Conservation (phyloP, 2,888 invertebrate genomes). For the Tortricodes alternella region DNA sequence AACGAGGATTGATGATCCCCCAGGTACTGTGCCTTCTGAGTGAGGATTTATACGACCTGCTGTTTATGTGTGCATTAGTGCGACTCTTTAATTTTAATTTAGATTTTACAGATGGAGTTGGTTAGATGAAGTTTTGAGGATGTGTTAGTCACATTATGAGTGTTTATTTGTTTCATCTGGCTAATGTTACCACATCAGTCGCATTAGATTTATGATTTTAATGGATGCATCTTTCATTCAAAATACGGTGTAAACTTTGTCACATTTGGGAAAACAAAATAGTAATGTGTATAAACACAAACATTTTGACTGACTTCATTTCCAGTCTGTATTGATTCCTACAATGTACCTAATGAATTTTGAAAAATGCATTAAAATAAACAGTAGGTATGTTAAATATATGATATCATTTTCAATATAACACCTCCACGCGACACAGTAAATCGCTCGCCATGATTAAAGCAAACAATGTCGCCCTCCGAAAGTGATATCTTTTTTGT, state of each 20-base stretch:
- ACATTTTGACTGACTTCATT: no score
- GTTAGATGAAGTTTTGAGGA: constrained; percentile 15
- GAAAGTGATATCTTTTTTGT: constrained; percentile 67
- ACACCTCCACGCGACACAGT: constrained; percentile 49
- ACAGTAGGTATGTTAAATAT: neutral
- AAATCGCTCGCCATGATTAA: constrained; percentile 69
- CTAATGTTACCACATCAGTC: constrained; percentile 3
- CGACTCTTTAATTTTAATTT: constrained; percentile 31
- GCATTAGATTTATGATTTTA: constrained; percentile 8
- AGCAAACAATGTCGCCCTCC: constrained; percentile 65
- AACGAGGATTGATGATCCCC: constrained; percentile 68
- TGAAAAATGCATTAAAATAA: neutral
- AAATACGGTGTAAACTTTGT: no score
- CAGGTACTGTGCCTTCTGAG: constrained; percentile 38
- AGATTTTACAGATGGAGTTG: constrained; percentile 24
- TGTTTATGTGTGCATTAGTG: constrained; percentile 15
- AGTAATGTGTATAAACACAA: no score
- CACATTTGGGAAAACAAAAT: no score
- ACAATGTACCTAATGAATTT: no score
- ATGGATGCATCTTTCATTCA: no score
- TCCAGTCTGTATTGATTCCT: no score
- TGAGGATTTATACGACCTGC: constrained; percentile 24
- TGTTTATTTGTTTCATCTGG: constrained; percentile 23
- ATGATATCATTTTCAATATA: constrained; percentile 9
- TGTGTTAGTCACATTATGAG: constrained; percentile 11